Base-by-base conservation (phyloP, 2,888 invertebrate genomes). In the Anorthoa munda region DNA sequence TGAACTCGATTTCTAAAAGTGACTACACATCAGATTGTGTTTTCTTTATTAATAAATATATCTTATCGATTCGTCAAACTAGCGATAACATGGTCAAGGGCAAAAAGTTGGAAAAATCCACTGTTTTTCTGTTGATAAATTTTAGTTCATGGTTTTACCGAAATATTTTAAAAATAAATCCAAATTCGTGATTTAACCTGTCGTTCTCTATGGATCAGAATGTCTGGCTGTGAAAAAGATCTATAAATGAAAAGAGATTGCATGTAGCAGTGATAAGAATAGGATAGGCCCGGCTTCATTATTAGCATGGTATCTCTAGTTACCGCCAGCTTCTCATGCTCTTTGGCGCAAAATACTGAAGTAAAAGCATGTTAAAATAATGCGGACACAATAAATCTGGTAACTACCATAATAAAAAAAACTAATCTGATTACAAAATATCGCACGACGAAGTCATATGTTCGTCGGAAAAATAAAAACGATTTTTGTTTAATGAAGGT, bases 11-110 rank as follows among this genome's bases (percentile, higher is more conserved):
- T 82, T 67, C 26, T 59, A 48, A 26, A 13, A 72, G 18, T 45
- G 46, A 45, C 46, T 64, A 45, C 21, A 61, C n/a, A 50, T 56
- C 15, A n/a, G 50, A 60, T 48, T 65, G 55, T 63, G 31, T 58
- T 26, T 71, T 64, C 46, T 60, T 80, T 48, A 63, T 59, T 60
- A 39, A 64, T 66, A 45, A 13, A 56, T 48, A 66, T 80, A 86
- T 72, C 79, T 76, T 78, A 84, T 84, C 84, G 31, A 56, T 72
- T 81, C 46, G 12, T 55, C 56, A 70, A 73, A 71, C 58, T 39
- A 26, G 56, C 15, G 81, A 86, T 84, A 83, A 70, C 7, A 39
- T 83, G 75, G 83, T 84, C 76, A 86, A 86, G 86, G 86, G 60
- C 66, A 76, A 84, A 74, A 70, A 31, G 50, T 65, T 60, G 45